These are phyloP conservation scores for Grammomys dolichurus DNA, from an alignment of 2,113 vertebrate genomes.

Conservation along the genomic window DNA sequence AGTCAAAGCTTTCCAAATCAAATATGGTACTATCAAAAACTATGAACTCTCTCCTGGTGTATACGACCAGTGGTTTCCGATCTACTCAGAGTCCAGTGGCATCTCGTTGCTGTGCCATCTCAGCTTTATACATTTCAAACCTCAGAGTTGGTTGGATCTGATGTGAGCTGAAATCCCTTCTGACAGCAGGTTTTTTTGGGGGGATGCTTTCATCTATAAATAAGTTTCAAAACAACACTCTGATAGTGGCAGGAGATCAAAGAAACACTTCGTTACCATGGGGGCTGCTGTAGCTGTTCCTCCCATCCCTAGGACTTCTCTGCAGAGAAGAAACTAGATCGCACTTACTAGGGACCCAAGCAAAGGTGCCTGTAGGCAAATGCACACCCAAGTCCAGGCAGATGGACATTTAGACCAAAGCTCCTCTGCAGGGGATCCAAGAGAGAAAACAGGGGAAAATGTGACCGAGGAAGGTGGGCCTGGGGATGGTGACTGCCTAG, in stretches of 20 bases:
- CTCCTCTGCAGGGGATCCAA: background rate
- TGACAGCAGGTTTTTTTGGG: conserved; percentile 68
- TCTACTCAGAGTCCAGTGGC: conserved; percentile 60
- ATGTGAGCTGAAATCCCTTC: conserved; percentile 74
- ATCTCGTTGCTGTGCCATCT: conserved; percentile 67
- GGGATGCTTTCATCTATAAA: conserved; percentile 77
- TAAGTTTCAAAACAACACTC: conserved; percentile 79
- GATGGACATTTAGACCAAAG: background rate
- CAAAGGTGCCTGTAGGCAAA: background rate
- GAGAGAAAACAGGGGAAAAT: background rate
- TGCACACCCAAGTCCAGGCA: background rate
- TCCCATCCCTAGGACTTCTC: conserved; percentile 24
- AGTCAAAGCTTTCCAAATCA: conserved; percentile 75
- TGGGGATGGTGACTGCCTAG: background rate
- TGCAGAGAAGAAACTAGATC: conserved; percentile 50
- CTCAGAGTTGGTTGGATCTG: conserved; percentile 70
- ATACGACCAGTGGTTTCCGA: conserved; percentile 9
- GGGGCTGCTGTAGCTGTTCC: conserved; percentile 53
- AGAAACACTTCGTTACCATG: conserved; percentile 46
- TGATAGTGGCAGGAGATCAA: conserved; percentile 78
- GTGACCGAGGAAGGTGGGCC: background rate
- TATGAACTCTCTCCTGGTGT: conserved; percentile 50
- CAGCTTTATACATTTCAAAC: conserved; percentile 68
- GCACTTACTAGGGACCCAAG: conserved; percentile 42
- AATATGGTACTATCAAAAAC: conserved; percentile 71